Evolutionary conservation across 2,113 vertebrate genomes (phyloP).

Genomic region (Campylorhamphus procurvoides): DNA sequence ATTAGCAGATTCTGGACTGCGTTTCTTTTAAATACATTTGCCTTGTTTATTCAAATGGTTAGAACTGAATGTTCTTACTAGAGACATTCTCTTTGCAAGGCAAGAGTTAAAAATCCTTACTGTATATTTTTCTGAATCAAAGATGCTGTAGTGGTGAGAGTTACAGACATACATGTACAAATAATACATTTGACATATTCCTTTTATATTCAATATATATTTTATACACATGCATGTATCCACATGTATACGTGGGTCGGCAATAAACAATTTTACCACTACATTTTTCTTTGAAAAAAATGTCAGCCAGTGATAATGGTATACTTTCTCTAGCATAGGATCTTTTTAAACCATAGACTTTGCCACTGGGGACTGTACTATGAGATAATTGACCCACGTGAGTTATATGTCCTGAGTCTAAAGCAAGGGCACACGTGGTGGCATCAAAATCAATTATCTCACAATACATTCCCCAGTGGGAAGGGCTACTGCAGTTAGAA

Average conservation of each 20-base stretch:
- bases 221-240: background rate
- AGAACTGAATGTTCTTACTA: background rate
- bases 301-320: background rate
- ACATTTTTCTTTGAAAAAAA: slow-evolving; percentile 15
- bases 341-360: slow-evolving; percentile 26
- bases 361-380: slow-evolving; percentile 34
- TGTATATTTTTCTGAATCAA: background rate
- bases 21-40: background rate
- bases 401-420: slow-evolving; percentile 57
- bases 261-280: background rate
- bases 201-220: background rate
- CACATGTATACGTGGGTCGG: background rate
- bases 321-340: background rate
- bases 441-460: slow-evolving; percentile 53
- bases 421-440: slow-evolving; percentile 36
- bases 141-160: background rate
- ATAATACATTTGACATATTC: background rate
- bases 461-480: background rate
- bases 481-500: background rate
- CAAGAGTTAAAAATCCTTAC: background rate
- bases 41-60: background rate
- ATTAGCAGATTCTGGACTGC: background rate
- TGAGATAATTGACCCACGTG: slow-evolving; percentile 56
- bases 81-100: background rate
- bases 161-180: background rate